Conservation (phyloP, 2,113 vertebrate genomes). For the Lagopus leucura region DNA sequence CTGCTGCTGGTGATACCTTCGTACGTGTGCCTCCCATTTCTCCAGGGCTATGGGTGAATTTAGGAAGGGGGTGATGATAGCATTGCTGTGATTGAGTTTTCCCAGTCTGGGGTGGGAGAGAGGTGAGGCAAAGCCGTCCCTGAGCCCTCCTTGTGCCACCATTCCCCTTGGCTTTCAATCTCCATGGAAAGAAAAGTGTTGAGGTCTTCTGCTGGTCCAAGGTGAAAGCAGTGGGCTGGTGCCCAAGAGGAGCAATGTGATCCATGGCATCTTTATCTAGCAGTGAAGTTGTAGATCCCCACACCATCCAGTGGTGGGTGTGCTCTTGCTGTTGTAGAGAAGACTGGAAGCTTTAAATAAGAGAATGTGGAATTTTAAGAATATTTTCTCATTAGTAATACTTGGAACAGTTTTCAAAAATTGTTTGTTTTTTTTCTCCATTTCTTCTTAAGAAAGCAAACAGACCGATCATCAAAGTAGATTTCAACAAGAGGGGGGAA, state of each 20-base stretch:
- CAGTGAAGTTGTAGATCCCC: background rate
- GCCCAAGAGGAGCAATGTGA: accelerated
- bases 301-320: too few relatives aligned
- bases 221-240: background rate
- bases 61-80: background rate
- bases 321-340: background rate
- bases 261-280: background rate
- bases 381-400: background rate
- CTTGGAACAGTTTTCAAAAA: background rate
- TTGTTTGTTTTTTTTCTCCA: background rate
- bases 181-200: background rate
- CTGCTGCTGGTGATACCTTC: background rate
- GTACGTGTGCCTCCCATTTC: background rate
- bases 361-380: background rate
- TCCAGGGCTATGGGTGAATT: background rate
- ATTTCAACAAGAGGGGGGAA: background rate
- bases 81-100: background rate
- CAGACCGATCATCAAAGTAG: background rate
- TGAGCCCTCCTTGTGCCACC: accelerated
- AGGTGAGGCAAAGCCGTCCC: accelerated
- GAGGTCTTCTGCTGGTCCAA: background rate
- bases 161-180: accelerated
- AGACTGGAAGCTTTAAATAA: background rate
- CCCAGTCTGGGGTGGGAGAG: background rate
- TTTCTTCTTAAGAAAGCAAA: background rate